Base-by-base conservation (phyloP, 2,797 vertebrate species). In the Parambassis ranga region DNA sequence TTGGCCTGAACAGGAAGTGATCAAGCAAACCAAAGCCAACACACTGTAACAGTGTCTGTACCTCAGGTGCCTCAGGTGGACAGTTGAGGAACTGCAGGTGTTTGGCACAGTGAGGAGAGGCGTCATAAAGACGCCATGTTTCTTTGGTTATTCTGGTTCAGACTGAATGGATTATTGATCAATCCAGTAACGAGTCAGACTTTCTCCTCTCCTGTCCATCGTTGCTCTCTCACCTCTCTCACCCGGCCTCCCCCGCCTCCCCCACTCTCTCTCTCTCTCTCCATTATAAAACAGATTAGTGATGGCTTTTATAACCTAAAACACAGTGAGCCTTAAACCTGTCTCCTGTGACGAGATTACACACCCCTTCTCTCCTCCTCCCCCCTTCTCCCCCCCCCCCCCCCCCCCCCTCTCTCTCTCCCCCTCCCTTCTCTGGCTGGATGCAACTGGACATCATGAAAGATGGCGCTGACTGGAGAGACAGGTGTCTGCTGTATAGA, bases 271-370 rank as follows among this genome's bases (percentile, higher is more conserved):
- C 24, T 23, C 22, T 43, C 1, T 50, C 51, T 43, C 71, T 42
- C 51, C 38, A 31, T 78, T 36, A 71, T 61, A 44, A 79, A 83
- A 67, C 53, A 68, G 83, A 87, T 82, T 81, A 82, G 47, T 2
- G 38, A 27, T 13, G 11, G 71, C 72, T 77, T 80, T 79, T 77
- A 58, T 38, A 75, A 62, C 43, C 56, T 65, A 52, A 79, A 82
- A 79, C 73, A 70, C 51, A 36, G 70, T 3, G 24, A 72, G 73
- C 63, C 64, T 83, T 81, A 84, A 81, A 79, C 60, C 70, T 35
- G 75, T 81, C 75, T 71, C 58, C 53, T 47, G 62, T 79, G 75
- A 81, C 35, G 13, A 74, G 74, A 82, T 88, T 76, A 71, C 66
- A 33, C 43, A 16, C 18, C 59, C 13, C 11, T 24, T 2, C 13